Evolutionary conservation across 2,888 invertebrate species (phyloP).

Genomic region (Meliscaeva auricollis): DNA sequence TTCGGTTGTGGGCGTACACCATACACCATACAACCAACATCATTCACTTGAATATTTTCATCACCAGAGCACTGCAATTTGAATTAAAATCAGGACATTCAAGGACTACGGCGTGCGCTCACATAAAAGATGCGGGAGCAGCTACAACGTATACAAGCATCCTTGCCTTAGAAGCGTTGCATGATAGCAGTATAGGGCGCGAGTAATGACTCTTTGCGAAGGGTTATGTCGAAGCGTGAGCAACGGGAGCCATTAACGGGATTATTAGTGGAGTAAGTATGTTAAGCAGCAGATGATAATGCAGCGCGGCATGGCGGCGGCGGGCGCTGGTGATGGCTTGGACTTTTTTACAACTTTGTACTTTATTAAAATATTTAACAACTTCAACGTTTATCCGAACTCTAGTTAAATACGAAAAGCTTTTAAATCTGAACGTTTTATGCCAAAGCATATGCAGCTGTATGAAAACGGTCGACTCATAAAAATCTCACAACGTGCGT

Average conservation of each 20-base stretch:
- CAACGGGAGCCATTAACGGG: slow-evolving; percentile 68
- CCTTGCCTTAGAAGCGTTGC: slow-evolving; percentile 39
- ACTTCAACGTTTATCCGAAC: slow-evolving; percentile 38
- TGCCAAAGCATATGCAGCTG: slow-evolving; percentile 12
- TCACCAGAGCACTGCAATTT: slow-evolving; percentile 65
- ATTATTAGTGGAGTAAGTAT: slow-evolving; percentile 74
- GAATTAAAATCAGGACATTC: slow-evolving; percentile 72
- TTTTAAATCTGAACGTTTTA: slow-evolving; percentile 66
- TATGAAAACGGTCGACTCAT: not conserved
- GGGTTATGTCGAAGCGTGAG: slow-evolving; percentile 61
- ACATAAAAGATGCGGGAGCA: slow-evolving; percentile 68
- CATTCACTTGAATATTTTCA: slow-evolving; percentile 68
- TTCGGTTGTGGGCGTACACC: slow-evolving; percentile 58
- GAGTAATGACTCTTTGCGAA: slow-evolving; percentile 60
- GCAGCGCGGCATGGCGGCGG: not conserved
- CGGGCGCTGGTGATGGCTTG: slow-evolving; percentile 29
- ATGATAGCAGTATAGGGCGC: slow-evolving; percentile 39
- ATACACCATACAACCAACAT: slow-evolving; percentile 35
- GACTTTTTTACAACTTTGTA: slow-evolving; percentile 69
- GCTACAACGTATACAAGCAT: slow-evolving; percentile 54
- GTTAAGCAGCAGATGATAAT: slow-evolving; percentile 43
- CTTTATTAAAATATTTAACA: slow-evolving; percentile 75
- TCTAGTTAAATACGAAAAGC: slow-evolving; percentile 53
- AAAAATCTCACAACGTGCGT: slow-evolving; percentile 38
- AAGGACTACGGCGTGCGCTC: slow-evolving; percentile 68